These are phyloP conservation scores for Odontophorus gujanensis DNA, from an alignment of 2,113 vertebrate species.

Conservation along the genomic window DNA sequence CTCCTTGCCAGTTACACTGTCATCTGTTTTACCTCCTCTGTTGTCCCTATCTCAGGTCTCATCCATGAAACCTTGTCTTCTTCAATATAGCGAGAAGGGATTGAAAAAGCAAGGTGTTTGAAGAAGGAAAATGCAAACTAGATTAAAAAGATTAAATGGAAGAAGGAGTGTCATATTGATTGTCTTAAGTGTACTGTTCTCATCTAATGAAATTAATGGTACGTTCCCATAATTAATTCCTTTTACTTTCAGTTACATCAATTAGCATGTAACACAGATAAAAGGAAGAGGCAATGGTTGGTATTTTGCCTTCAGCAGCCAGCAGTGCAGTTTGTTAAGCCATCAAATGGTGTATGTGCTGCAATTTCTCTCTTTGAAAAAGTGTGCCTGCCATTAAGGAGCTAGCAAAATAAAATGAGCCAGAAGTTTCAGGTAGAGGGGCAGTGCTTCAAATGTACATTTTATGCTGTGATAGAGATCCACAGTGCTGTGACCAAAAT, in stretches of 20 bases:
- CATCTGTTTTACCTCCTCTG: neutral
- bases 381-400: neutral
- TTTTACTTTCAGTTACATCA: conserved; percentile 19
- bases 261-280: conserved; percentile 44
- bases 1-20: neutral
- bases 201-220: conserved; percentile 30
- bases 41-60: neutral
- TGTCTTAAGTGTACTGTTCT: neutral
- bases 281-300: neutral
- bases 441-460: conserved; percentile 48
- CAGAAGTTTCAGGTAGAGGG: conserved; percentile 39
- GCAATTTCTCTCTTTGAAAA: conserved; percentile 4
- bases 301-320: conserved; percentile 33
- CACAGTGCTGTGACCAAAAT: conserved; percentile 60
- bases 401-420: conserved; percentile 27
- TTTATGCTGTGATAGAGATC: conserved; percentile 56
- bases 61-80: neutral
- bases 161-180: neutral
- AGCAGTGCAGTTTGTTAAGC: neutral
- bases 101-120: neutral
- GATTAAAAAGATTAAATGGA: neutral
- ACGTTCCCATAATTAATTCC: conserved; percentile 12
- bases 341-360: neutral
- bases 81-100: neutral
- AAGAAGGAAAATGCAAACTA: neutral